phyloP scores from a whole-genome alignment of 2,797 vertebrate species.

The Macrochelys suwanniensis region DNA sequence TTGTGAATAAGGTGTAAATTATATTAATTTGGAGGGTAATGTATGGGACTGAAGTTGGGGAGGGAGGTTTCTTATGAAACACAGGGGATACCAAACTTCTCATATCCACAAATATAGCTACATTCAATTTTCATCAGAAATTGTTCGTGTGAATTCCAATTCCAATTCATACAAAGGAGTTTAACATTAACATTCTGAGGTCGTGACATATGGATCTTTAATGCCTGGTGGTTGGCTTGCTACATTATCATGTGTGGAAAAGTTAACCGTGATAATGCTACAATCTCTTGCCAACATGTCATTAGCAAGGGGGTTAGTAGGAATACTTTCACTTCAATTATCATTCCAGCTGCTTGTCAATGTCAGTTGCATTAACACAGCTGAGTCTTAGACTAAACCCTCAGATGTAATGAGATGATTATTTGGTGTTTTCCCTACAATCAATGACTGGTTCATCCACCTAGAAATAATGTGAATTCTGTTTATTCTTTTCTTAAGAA shows the following conservation, averaged over 20 bases:
- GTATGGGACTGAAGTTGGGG: background rate
- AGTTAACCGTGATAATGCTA: background rate
- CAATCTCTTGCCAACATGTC: background rate
- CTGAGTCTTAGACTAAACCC: constrained; percentile 49
- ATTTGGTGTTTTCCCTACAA: constrained; percentile 60
- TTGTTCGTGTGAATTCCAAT: background rate
- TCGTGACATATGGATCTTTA: background rate
- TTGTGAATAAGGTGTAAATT: background rate
- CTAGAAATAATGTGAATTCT: constrained; percentile 26
- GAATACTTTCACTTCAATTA: constrained; percentile 51
- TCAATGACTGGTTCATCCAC: background rate
- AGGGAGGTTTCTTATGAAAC: background rate
- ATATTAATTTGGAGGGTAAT: background rate
- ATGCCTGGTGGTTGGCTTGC: background rate
- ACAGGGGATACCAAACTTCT: accelerated
- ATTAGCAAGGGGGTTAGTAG: background rate
- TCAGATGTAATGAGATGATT: constrained; percentile 40
- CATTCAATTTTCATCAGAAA: background rate
- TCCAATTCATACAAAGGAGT: background rate
- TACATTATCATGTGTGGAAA: background rate
- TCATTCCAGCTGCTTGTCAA: constrained; percentile 80
- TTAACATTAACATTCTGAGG: background rate
- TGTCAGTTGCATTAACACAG: constrained; percentile 61
- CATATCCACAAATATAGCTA: background rate
- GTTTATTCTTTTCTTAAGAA: constrained; percentile 16